Evolutionary conservation across 2,113 vertebrate species (phyloP), one percentile per base, ranked within the genome.

Genomic region (Peromyscus maniculatus): DNA sequence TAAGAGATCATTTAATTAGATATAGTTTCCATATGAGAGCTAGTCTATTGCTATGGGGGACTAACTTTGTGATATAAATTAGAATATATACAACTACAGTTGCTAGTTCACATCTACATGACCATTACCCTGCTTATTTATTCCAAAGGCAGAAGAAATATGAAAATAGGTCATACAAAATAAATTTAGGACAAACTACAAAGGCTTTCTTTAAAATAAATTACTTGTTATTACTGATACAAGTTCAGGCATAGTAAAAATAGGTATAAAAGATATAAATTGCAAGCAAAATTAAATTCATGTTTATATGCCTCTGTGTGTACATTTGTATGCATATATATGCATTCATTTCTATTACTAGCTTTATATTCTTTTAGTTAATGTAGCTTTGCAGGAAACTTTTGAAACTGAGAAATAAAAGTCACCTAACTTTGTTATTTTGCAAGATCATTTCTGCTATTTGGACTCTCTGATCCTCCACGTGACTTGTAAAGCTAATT

Each of bases 111-210:
- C 93, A 17, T 52, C 83, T 95, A 55, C n/a, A 86, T 52, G 69
- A 21, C 95, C 21, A 97, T 94, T 97, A 46, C 66, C 55, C 71
- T 67, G 95, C 93, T 94, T 96, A 36, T 71, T 97, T 97, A 97
- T 59, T 87, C 52, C 19, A 97, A 96, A 87, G 92, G 46, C 59
- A 97, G 43, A 39, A 67, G 46, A 96, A 89, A 71, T 91, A 31
- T 19, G 55, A 97, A 95, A 97, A 71, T 24, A 95, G 52, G n/a
- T 97, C 98, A 88, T 87, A 83, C 80, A 96, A 97, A 98, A 98
- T 95, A 95, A 98, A 95, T 77, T 86, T 43, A 87, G 24, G 89
- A 97, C 83, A 97, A 71, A 43, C 24, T 43, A 15, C n/a, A 84
- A 84, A 64, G 59, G 17, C 15, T 64, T 64, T 80, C 78, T 57